Evolutionary conservation across 2,113 vertebrate genomes (phyloP).

Genomic region (Circaetus gallicus): DNA sequence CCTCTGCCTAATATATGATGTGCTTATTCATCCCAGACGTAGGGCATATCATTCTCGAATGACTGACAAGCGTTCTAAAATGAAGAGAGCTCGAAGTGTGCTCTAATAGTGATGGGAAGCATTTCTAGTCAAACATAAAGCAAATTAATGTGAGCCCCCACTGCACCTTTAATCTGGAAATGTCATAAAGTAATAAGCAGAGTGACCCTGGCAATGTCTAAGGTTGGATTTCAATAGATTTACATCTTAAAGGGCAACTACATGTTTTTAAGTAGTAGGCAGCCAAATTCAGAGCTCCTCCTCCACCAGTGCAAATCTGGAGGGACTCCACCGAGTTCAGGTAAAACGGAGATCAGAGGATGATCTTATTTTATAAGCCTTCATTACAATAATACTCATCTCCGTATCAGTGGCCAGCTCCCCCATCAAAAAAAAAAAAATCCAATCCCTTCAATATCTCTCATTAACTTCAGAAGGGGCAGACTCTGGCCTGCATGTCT

Average conservation of each 20-base stretch:
- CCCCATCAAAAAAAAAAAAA: not conserved
- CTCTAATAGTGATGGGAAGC: slow-evolving; percentile 75
- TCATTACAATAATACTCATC: not conserved
- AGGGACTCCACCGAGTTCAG: not conserved
- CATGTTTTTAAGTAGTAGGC: slow-evolving; percentile 10
- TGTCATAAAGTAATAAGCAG: slow-evolving; percentile 83
- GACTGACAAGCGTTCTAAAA: slow-evolving; percentile 84
- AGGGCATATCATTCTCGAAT: slow-evolving; percentile 77
- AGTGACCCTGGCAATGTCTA: slow-evolving; percentile 62
- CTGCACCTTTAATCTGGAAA: slow-evolving; percentile 80
- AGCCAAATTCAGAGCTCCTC: slow-evolving; percentile 6
- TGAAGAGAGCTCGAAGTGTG: slow-evolving; percentile 75
- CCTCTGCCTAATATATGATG: slow-evolving; percentile 74
- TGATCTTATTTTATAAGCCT: not conserved
- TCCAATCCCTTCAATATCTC: not conserved
- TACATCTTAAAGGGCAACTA: slow-evolving; percentile 77
- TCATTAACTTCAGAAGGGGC: slow-evolving; percentile 13
- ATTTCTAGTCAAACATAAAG: slow-evolving; percentile 87
- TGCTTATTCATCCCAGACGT: slow-evolving; percentile 78
- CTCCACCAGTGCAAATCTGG: not conserved
- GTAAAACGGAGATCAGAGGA: not conserved
- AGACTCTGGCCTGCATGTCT: not conserved
- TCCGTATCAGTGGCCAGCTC: not conserved
- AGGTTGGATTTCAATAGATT: slow-evolving; percentile 76
- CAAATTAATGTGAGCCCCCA: slow-evolving; percentile 83